A percentile compares a stretch with the other conserved stretches of the same genome.
Evolutionary conservation across 2,888 invertebrate species (phyloP).

Genomic region (Oligia fasciuncula): DNA sequence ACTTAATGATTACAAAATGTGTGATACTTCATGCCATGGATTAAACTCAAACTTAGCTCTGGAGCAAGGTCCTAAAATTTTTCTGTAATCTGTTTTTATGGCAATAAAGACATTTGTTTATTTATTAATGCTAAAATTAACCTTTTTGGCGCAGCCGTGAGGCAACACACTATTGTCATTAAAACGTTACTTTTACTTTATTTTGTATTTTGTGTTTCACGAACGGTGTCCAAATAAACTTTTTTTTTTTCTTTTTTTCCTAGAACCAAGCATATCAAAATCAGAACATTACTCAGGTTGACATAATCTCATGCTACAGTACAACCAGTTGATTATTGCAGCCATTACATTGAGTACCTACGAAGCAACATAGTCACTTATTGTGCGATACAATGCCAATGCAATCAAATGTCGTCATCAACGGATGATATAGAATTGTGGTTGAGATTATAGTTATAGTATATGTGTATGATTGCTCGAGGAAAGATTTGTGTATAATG

Average conservation of each 20-base stretch:
- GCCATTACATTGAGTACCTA: constrained; percentile 1
- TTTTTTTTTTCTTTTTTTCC: not conserved
- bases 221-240: not conserved
- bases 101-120: too few relatives aligned
- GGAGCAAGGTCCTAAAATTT: too few relatives aligned
- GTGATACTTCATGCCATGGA: too few relatives aligned
- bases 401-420: constrained; percentile 1
- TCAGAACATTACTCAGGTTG: not conserved
- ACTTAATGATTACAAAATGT: too few relatives aligned
- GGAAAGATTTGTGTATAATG: not conserved
- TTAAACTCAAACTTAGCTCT: too few relatives aligned
- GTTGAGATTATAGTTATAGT: not conserved
- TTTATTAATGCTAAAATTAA: too few relatives aligned
- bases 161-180: too few relatives aligned
- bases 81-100: too few relatives aligned
- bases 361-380: not conserved
- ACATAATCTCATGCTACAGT: not conserved
- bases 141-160: too few relatives aligned
- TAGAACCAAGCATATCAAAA: not conserved
- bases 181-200: not conserved
- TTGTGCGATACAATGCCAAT: constrained; percentile 14
- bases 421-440: constrained; percentile 8
- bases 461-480: not conserved
- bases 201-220: not conserved
- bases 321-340: not conserved